A percentile compares a stretch with the other conserved stretches of the same genome.
These are phyloP conservation scores for Dufourea novaeangliae DNA, from an alignment of 1,140 invertebrate genomes.

Conservation along the genomic window DNA sequence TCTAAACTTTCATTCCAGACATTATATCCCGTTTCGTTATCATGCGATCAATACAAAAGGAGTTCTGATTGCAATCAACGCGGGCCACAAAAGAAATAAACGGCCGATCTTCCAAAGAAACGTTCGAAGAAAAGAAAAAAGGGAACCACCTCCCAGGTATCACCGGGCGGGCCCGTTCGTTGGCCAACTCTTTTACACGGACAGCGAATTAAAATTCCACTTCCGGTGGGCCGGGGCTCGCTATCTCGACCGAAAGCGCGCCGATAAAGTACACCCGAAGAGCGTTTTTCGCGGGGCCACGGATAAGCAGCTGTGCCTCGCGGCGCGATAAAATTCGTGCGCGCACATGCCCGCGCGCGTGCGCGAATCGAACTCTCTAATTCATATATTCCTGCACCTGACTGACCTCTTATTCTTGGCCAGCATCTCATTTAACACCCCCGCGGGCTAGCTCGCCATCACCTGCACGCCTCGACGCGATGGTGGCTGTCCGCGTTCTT, in stretches of 20 bases:
- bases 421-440: conserved; percentile 78
- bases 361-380: conserved; percentile 69
- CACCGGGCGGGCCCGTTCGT: background rate
- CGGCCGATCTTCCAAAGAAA: background rate
- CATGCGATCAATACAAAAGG: background rate
- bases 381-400: conserved; percentile 81
- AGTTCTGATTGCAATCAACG: background rate
- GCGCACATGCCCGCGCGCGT: conserved; percentile 58
- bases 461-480: conserved; percentile 29
- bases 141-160: conserved; percentile 13
- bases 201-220: conserved; percentile 43
- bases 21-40: background rate
- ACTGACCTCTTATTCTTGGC: conserved; percentile 73
- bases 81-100: background rate
- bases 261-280: conserved; percentile 42
- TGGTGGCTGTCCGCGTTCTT: conserved; percentile 31
- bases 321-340: conserved; percentile 61
- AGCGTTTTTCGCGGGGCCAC: conserved; percentile 22
- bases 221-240: conserved; percentile 38
- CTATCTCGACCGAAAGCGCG: conserved; percentile 39
- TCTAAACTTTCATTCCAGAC: no score
- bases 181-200: conserved; percentile 18
- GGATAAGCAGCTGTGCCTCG: conserved; percentile 72
- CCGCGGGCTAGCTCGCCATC: conserved; percentile 70
- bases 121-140: background rate